These are phyloP conservation scores for Disparrhopalites patrizii DNA, from an alignment of 2,888 invertebrate genomes.

Conservation along the genomic window DNA sequence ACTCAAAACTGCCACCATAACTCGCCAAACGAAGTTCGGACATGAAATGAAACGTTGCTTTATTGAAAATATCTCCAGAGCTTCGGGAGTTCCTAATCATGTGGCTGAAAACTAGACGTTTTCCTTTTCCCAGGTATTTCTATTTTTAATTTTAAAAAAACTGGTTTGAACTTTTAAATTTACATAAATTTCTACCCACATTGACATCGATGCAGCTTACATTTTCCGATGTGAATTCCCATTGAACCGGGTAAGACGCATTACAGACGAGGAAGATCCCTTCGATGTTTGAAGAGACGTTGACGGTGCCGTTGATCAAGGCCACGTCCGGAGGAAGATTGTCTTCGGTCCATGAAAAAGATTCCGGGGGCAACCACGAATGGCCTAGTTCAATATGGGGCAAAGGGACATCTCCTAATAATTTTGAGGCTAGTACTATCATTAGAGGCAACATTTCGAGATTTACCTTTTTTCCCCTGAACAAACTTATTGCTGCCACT, in stretches of 20 bases:
- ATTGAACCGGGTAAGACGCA: slow-evolving; percentile 16
- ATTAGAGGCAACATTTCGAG: neutral
- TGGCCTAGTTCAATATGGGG: neutral
- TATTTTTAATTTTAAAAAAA: neutral
- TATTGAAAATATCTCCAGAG: slow-evolving; percentile 12
- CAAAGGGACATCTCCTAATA: neutral
- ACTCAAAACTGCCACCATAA: slow-evolving; percentile 7
- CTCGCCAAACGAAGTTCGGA: neutral
- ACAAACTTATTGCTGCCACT: too few relatives aligned
- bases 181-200: too few relatives aligned
- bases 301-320: neutral
- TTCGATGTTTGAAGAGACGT: neutral
- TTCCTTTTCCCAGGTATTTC: neutral
- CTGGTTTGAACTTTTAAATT: neutral
- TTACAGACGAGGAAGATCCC: slow-evolving; percentile 9
- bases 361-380: neutral
- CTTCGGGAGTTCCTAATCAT: neutral
- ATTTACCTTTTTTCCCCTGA: too few relatives aligned
- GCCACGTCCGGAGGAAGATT: neutral
- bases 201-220: neutral
- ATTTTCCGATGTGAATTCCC: slow-evolving; percentile 11
- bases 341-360: neutral
- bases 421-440: neutral
- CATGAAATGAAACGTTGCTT: slow-evolving; percentile 8
- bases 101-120: neutral